Percentiles rank a stretch among this genome's conserved stretches.
Conservation (phyloP, 2,888 invertebrate species). For the Frankliniella fusca region DNA sequence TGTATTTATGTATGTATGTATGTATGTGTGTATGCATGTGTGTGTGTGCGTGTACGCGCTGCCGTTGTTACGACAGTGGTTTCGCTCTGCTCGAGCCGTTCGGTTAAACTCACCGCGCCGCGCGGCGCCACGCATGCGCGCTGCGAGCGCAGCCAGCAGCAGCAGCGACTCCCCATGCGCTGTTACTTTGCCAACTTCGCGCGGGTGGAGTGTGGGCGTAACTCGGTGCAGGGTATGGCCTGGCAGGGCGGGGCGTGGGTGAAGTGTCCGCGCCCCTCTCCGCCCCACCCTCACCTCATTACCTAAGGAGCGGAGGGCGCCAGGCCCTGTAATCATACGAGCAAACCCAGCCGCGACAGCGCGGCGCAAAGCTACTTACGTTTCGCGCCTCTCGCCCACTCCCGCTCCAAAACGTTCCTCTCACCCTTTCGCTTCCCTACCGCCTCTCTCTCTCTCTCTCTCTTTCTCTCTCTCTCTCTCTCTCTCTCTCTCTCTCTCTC, state of each 20-base stretch:
- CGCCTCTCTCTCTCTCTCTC: not conserved
- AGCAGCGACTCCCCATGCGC: not conserved
- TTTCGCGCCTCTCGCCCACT: not conserved
- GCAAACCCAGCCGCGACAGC: slow-evolving; percentile 23
- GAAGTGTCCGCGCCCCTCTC: not conserved
- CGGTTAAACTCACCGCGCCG: not conserved
- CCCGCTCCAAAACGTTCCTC: not conserved
- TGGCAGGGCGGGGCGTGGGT: no score
- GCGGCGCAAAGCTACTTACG: slow-evolving; percentile 21
- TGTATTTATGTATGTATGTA: no score
- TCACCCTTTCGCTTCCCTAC: not conserved
- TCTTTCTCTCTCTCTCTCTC: not conserved
- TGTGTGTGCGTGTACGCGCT: not conserved
- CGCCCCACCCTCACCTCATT: slow-evolving; percentile 7
- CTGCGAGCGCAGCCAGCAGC: not conserved
- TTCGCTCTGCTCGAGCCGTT: no score
- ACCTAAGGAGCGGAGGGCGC: not conserved
- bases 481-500: not conserved
- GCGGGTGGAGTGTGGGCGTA: not conserved
- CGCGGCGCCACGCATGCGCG: not conserved
- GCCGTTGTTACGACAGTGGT: not conserved
- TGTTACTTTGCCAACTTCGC: not conserved
- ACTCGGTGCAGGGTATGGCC: not conserved
- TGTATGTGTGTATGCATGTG: not conserved
- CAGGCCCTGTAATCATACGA: slow-evolving; percentile 20